Evolutionary conservation across 2,888 invertebrate species (phyloP).

Genomic region (Strigamia crassipes): DNA sequence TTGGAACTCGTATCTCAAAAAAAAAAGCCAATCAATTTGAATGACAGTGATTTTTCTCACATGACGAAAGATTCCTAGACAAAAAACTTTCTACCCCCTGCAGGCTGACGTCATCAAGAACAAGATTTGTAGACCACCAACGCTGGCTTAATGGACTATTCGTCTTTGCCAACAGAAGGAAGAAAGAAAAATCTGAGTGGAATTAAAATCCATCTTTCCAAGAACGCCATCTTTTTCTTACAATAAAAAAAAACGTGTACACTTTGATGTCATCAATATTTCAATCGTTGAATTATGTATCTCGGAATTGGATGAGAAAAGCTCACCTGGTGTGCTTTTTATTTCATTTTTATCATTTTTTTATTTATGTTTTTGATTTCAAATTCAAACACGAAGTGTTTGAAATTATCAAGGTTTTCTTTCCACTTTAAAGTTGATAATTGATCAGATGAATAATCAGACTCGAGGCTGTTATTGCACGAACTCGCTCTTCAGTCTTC

Average conservation of each 20-base stretch:
- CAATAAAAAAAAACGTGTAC: not conserved
- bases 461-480: constrained; percentile 14
- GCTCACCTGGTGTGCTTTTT: too few species aligned
- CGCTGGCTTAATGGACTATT: constrained; percentile 31
- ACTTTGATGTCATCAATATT: not conserved
- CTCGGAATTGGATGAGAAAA: not conserved
- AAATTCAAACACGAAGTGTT: not conserved
- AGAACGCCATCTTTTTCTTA: not conserved
- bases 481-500: not conserved
- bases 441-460: not conserved
- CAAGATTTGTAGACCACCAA: constrained; percentile 27
- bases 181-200: constrained; percentile 28
- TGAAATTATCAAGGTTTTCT: too few species aligned
- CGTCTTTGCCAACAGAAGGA: constrained; percentile 8
- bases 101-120: constrained; percentile 42
- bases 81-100: constrained; percentile 27
- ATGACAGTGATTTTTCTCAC: constrained; percentile 14
- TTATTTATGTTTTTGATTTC: too few species aligned
- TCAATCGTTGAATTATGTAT: not conserved
- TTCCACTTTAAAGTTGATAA: not conserved
- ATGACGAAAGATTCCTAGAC: constrained; percentile 14
- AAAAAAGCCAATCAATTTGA: constrained; percentile 39
- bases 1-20: not conserved
- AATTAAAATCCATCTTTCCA: constrained; percentile 28
- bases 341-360: too few species aligned